phyloP scores from a whole-genome alignment of 2,888 invertebrate species.

The Lasioglossum figueresi region DNA sequence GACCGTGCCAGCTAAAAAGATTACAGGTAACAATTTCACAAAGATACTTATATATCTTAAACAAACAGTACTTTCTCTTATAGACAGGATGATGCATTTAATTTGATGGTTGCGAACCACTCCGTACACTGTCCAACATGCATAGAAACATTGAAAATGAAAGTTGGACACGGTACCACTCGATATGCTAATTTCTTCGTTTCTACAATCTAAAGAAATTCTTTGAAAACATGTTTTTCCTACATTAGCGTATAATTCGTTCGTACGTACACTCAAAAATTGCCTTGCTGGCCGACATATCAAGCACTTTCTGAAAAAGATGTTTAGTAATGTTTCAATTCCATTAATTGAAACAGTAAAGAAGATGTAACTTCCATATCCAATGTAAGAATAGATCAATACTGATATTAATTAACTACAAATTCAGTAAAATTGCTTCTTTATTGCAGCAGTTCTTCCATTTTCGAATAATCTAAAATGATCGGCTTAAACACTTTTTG shows the following conservation, averaged over 20 bases:
- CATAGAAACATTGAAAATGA: slow-evolving; percentile 4
- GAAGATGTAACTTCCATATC: too few relatives aligned
- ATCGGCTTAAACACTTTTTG: too few relatives aligned
- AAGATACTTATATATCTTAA: not conserved
- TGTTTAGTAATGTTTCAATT: too few relatives aligned
- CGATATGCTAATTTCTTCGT: slow-evolving; percentile 4
- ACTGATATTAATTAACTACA: too few relatives aligned
- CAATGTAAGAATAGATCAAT: too few relatives aligned
- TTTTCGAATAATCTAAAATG: too few relatives aligned
- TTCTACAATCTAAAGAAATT: not conserved
- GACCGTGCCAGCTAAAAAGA: not conserved
- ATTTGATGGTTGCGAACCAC: not conserved
- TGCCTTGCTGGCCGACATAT: not conserved
- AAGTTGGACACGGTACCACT: not conserved
- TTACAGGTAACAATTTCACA: not conserved
- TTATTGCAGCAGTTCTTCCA: too few relatives aligned
- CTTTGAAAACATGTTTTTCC: not conserved
- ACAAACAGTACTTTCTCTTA: slow-evolving; percentile 2
- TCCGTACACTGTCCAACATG: not conserved
- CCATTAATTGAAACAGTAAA: too few relatives aligned
- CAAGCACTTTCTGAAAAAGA: too few relatives aligned
- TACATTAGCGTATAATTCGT: not conserved
- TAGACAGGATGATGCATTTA: not conserved
- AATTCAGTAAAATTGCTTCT: too few relatives aligned
- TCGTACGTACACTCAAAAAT: not conserved